Percentiles rank a stretch among this genome's conserved stretches.
Conservation (phyloP, 2,113 vertebrate species). For the Odobenus rosmarus region DNA sequence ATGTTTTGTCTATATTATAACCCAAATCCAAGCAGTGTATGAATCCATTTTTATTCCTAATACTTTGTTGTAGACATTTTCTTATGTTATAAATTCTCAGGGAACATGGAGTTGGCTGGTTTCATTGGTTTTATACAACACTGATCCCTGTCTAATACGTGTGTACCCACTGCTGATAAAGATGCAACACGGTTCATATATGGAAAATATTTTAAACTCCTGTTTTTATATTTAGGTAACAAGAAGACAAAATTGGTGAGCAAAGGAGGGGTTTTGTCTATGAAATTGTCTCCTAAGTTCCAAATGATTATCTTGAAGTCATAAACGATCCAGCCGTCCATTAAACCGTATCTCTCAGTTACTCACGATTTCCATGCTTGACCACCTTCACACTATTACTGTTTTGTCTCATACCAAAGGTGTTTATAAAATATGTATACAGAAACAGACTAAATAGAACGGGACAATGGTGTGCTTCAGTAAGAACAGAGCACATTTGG, state of each 20-base stretch:
- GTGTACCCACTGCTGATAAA: neutral
- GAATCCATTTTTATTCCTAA: neutral
- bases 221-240: neutral
- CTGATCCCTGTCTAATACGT: neutral
- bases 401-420: conserved; percentile 81
- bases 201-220: neutral
- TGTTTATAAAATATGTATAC: conserved; percentile 81
- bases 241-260: neutral
- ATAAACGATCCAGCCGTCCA: conserved; percentile 47
- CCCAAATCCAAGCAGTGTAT: neutral
- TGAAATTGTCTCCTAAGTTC: neutral
- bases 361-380: conserved; percentile 65
- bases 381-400: conserved; percentile 82
- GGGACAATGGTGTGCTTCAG: neutral
- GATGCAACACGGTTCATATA: neutral
- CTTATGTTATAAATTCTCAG: neutral
- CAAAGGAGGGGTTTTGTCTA: neutral
- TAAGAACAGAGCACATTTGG: neutral
- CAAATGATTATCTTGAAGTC: conserved; percentile 53
- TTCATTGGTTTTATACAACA: neutral
- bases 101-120: neutral
- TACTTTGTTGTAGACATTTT: neutral
- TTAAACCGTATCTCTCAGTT: conserved; percentile 54
- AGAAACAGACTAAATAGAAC: conserved; percentile 85
- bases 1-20: conserved; percentile 10